These are phyloP conservation scores for Heliangelus exortis DNA, from an alignment of 2,797 vertebrate species.

Conservation along the genomic window DNA sequence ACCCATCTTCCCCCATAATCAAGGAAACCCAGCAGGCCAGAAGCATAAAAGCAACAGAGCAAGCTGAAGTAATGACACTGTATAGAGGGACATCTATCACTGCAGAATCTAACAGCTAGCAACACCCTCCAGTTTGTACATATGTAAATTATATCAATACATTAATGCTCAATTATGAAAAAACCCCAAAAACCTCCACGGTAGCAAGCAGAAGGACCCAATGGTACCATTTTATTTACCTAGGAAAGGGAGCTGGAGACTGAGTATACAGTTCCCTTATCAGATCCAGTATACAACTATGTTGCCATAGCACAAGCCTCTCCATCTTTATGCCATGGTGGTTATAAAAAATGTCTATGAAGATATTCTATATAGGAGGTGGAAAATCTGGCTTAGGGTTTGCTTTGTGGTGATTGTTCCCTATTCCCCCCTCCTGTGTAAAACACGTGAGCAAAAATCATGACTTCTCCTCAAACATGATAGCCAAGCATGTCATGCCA, in stretches of 20 bases:
- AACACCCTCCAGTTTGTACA: neutral
- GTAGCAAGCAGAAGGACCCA: neutral
- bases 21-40: neutral
- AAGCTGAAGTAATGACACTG: neutral
- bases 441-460: neutral
- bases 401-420: neutral
- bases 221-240: neutral
- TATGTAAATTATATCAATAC: neutral
- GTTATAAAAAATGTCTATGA: neutral
- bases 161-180: neutral
- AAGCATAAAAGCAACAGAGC: neutral
- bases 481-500: neutral
- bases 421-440: fast-evolving
- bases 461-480: neutral
- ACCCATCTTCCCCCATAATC: neutral
- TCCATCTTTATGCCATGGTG: neutral
- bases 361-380: neutral
- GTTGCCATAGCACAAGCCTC: neutral
- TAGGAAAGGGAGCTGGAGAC: neutral
- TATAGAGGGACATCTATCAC: neutral
- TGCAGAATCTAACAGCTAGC: neutral
- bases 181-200: neutral
- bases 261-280: neutral
- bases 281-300: neutral
- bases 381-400: neutral